Evolutionary conservation across 2,888 invertebrate genomes (phyloP).

Genomic region (Nomada ferruginata): DNA sequence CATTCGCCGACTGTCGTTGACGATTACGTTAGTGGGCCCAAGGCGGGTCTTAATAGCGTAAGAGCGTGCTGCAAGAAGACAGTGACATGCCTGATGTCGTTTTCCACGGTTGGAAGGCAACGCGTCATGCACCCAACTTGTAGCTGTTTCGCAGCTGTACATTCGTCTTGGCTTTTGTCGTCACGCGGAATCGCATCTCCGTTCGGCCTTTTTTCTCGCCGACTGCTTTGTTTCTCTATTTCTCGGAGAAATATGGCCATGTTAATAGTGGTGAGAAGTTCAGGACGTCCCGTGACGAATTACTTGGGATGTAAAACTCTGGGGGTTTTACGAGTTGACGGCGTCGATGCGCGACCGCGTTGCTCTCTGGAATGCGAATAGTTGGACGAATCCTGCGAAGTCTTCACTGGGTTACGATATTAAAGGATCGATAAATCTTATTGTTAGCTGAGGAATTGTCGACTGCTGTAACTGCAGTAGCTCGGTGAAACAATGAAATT

Average conservation of each 20-base stretch:
- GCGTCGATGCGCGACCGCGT: not conserved
- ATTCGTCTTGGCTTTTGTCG: conserved; percentile 33
- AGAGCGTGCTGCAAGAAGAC: conserved; percentile 45
- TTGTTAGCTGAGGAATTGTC: no score
- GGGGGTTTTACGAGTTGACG: not conserved
- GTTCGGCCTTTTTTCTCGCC: not conserved
- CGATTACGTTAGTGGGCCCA: conserved; percentile 63
- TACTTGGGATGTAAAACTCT: not conserved
- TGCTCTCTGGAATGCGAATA: no score
- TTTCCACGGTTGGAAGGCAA: conserved; percentile 40
- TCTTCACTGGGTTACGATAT: no score
- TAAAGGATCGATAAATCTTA: no score
- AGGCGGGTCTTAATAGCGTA: conserved; percentile 61
- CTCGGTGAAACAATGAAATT: no score
- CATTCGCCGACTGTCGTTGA: conserved; percentile 62
- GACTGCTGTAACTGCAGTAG: no score
- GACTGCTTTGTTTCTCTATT: not conserved
- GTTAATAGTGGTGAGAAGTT: conserved; percentile 10
- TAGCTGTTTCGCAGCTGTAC: not conserved
- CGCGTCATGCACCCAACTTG: conserved; percentile 20
- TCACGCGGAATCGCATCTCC: conserved; percentile 29
- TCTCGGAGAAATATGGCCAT: conserved; percentile 22
- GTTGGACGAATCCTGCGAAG: no score
- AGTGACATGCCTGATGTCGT: conserved; percentile 56
- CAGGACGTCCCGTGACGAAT: conserved; percentile 13